Evolutionary conservation across 2,113 vertebrate genomes (phyloP).

Genomic region (Centropristis striata): DNA sequence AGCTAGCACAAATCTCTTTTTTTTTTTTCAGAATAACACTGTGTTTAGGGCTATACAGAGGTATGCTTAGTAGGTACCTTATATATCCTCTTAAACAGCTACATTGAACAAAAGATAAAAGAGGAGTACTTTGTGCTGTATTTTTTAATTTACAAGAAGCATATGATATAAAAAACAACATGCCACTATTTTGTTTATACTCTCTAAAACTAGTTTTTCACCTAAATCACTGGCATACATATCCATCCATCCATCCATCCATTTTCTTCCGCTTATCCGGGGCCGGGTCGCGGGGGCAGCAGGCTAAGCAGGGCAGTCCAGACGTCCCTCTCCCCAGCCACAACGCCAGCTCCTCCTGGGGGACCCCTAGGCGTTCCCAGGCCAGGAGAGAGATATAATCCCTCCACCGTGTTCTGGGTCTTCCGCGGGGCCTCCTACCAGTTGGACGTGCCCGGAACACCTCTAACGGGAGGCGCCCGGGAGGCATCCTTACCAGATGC

Average conservation of each 20-base stretch:
- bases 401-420: too few relatives aligned
- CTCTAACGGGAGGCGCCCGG: too few relatives aligned
- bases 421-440: too few relatives aligned
- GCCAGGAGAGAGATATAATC: too few relatives aligned
- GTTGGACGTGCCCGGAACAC: too few relatives aligned
- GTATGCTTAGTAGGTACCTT: background rate
- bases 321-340: too few relatives aligned
- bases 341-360: too few relatives aligned
- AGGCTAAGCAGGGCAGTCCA: too few relatives aligned
- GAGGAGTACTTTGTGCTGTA: background rate
- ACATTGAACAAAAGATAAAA: background rate
- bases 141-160: background rate
- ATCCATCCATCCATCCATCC: background rate
- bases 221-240: background rate
- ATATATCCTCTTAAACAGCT: background rate
- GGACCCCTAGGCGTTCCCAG: too few relatives aligned
- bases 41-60: background rate
- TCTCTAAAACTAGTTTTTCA: background rate
- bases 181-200: background rate
- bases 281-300: too few relatives aligned
- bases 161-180: background rate
- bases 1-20: conserved; percentile 1
- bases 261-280: too few relatives aligned
- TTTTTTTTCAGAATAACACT: background rate
- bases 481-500: too few relatives aligned